Evolutionary conservation across 2,113 vertebrate species (phyloP), one percentile per base, ranked within the genome.

Genomic region (Tylochromis polylepis): DNA sequence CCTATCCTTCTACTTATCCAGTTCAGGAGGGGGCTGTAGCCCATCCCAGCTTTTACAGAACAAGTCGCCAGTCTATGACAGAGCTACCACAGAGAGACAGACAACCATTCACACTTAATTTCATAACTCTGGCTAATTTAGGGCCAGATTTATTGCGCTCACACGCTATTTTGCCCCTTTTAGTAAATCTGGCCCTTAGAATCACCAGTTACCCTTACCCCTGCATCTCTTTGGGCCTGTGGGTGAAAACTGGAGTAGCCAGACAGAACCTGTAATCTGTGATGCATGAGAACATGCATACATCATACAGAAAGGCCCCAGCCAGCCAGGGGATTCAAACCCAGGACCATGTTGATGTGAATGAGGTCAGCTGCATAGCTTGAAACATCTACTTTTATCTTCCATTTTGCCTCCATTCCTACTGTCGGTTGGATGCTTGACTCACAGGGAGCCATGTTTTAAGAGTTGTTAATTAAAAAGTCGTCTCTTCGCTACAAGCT

Each of bases 341-440:
- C 59, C 59, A 34, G 8, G 9, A 34, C 29, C 29, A 34, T 11
- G 20, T 0, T 20, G 59, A 60, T 34, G 58, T 60, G 29, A 60
- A 34, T 60, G 3, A 60, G 29, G 29, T 34, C 58, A 34, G 58
- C 58, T 60, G n/a, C 41, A n/a, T 43, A 24, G 24, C 8, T 0
- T 67, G 36, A 22, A 41, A 24, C n/a, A 9, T 46, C 22, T 11
- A 46, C 22, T 27, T 27, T 15, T 43, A 72, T 46, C 67, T 24
- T 72, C 20, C 14, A 11, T 49, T 72, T 43, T 46, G 43, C 41
- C 67, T 49, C 41, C 41, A 2, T 72, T 14, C 22, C 1, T 72
- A 27, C 65, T 46, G 22, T 0, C 5, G 0, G 38, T 27, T 72
- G 8, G 0, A 0, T 18, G 15, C 29, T 6, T 9, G 15, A 31